Conservation (phyloP, 2,113 vertebrate species). For the Empidonax alnorum region DNA sequence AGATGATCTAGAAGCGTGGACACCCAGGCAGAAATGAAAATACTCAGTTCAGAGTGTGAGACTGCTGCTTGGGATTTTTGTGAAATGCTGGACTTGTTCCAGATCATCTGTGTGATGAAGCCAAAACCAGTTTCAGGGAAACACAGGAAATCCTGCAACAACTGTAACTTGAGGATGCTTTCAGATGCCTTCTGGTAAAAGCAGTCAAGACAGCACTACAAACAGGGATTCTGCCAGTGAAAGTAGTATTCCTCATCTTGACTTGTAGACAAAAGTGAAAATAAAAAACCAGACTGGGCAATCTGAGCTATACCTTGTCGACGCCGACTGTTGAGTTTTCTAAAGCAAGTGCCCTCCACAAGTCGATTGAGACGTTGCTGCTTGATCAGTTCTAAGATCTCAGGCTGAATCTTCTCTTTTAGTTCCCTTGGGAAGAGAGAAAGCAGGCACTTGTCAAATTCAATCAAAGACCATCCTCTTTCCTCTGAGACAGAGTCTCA, state of each 20-base stretch:
- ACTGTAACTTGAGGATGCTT: neutral
- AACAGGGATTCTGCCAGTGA: neutral
- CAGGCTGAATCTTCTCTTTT: constrained; percentile 98
- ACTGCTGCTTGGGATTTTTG: neutral
- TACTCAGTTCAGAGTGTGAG: neutral
- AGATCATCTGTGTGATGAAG: neutral
- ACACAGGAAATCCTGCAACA: neutral
- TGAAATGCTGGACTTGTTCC: neutral
- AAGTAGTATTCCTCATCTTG: neutral
- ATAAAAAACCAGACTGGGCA: neutral
- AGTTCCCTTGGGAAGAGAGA: constrained; percentile 84
- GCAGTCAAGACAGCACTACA: neutral
- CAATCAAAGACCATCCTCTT: neutral
- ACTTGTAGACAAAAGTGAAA: neutral
- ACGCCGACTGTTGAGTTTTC: constrained; percentile 95
- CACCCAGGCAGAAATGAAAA: neutral
- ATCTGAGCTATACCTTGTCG: constrained; percentile 87
- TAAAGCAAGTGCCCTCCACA: constrained; percentile 97
- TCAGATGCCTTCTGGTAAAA: neutral
- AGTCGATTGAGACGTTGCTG: constrained; percentile 97
- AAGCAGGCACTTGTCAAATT: constrained; percentile 25
- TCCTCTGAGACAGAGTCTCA: neutral
- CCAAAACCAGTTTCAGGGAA: neutral
- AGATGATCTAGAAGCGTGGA: neutral
- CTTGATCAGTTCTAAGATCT: constrained; percentile 98